These are phyloP conservation scores for Acleris laterana DNA, from an alignment of 2,888 invertebrate genomes.

Conservation along the genomic window DNA sequence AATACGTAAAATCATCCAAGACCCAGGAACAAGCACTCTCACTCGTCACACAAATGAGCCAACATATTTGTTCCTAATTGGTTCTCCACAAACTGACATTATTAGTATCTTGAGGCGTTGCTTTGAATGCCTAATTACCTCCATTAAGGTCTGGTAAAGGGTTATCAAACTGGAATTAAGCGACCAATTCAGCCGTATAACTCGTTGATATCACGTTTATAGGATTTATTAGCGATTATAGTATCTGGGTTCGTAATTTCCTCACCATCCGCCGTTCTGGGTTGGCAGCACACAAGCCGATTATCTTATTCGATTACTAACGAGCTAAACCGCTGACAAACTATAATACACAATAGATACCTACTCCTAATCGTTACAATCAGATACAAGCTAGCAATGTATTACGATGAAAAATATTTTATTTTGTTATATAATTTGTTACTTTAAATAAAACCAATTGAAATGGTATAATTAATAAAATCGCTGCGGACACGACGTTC, in stretches of 20 bases:
- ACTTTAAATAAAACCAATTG: background rate
- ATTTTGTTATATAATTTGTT: no score
- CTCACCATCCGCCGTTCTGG: slow-evolving; percentile 7
- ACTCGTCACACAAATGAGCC: no score
- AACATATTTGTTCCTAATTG: no score
- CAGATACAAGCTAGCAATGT: no score
- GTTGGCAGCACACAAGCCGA: slow-evolving; percentile 24
- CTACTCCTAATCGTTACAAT: background rate
- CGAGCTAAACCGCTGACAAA: slow-evolving; percentile 5
- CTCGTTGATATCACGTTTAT: background rate
- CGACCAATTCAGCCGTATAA: no score
- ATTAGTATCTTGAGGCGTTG: background rate
- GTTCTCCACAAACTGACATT: no score
- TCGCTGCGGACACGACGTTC: slow-evolving; percentile 44
- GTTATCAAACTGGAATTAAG: no score
- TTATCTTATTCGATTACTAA: slow-evolving; percentile 9
- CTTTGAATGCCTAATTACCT: background rate
- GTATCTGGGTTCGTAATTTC: slow-evolving; percentile 10
- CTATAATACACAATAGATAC: slow-evolving; percentile 8
- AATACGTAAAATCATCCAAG: no score
- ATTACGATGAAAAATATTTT: no score
- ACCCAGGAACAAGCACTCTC: no score
- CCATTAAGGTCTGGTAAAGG: no score
- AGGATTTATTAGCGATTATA: slow-evolving; percentile 10
- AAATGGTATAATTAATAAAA: slow-evolving; percentile 11